Base-by-base conservation (phyloP, 2,888 invertebrate species). In the Lepetodrilus schrolli region DNA sequence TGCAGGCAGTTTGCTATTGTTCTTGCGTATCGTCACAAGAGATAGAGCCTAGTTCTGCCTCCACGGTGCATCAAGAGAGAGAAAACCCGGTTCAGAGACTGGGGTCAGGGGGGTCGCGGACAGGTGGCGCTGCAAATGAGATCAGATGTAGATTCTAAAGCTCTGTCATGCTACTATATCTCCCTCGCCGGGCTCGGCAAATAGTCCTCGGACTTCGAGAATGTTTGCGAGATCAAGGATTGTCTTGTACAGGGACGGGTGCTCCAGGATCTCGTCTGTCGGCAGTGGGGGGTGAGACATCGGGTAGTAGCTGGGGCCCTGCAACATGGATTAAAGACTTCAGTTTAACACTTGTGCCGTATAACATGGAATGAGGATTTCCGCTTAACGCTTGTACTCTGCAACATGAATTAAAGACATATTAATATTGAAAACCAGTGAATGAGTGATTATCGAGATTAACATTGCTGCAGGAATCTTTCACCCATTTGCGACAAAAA, bases 231-330 rank as follows among this genome's bases (percentile, higher is more conserved):
- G 92, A 87, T 97, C 96, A 85, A 96, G 92, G 71, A 97, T 93
- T 81, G 95, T 80, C 78, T 89, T 89, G 74, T 87, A 87, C 50
- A 98, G 92, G 49, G 94, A 93, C 4, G 96, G 95, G 88, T 96
- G 95, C 83, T 96, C 96, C 75, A 96, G 92, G 13, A 98, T 92
- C 80, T 97, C 97, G 66, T 94, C 93, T 84, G 96, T 96, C 26
- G 97, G 96, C 82, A 98, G 92, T 23, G 94, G 93, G 37, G 97
- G 97, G 86, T 95, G 95, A 84, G 95, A 95, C 65, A 95, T 93
- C 13, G 97, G 96, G 87, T 95, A 94, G 91, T 95, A 95, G 86
- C 94, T 94, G n/a, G 95, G 94, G 77, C 95, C 94, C 87, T 96
- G 93, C 17, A 78, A 77, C 23, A 21, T 20, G 10, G 17, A 94